phyloP scores from a whole-genome alignment of 2,888 invertebrate genomes.

The Drosophila picticornis region DNA sequence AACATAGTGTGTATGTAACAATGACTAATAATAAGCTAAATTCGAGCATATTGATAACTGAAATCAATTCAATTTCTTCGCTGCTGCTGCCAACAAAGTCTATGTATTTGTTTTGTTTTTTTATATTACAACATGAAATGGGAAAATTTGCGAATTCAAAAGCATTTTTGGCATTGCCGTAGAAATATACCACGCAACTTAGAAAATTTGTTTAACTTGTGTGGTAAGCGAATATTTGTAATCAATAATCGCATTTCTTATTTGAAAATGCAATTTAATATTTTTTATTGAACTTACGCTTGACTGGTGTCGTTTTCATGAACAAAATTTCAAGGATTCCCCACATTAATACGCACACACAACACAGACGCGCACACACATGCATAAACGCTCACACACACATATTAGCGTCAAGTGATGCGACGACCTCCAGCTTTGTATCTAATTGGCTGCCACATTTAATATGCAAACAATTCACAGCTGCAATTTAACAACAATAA shows the following conservation, averaged over 20 bases:
- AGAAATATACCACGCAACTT: not conserved
- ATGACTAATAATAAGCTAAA: no score
- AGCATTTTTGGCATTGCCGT: not conserved
- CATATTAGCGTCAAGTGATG: constrained; percentile 19
- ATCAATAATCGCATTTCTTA: not conserved
- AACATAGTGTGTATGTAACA: no score
- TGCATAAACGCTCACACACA: not conserved
- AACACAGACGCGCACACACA: not conserved
- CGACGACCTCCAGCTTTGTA: constrained; percentile 42
- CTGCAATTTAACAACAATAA: constrained; percentile 50
- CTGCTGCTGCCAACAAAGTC: no score
- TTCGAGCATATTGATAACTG: no score
- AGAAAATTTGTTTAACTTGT: not conserved
- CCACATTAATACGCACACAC: constrained; percentile 10
- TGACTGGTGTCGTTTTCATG: constrained; percentile 2
- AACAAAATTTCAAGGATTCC: constrained; percentile 26
- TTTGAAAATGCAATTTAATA: not conserved
- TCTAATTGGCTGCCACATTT: constrained; percentile 45
- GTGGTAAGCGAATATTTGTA: not conserved
- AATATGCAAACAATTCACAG: constrained; percentile 42
- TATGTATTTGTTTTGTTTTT: not conserved
- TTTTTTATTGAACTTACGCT: not conserved
- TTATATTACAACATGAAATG: not conserved
- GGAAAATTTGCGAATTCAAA: not conserved
- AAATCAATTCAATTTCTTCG: no score